A percentile compares a stretch with the other conserved stretches of the same genome.
These are phyloP conservation scores for Pristionchus fissidentatus DNA, from an alignment of 2,888 invertebrate genomes.

Conservation along the genomic window DNA sequence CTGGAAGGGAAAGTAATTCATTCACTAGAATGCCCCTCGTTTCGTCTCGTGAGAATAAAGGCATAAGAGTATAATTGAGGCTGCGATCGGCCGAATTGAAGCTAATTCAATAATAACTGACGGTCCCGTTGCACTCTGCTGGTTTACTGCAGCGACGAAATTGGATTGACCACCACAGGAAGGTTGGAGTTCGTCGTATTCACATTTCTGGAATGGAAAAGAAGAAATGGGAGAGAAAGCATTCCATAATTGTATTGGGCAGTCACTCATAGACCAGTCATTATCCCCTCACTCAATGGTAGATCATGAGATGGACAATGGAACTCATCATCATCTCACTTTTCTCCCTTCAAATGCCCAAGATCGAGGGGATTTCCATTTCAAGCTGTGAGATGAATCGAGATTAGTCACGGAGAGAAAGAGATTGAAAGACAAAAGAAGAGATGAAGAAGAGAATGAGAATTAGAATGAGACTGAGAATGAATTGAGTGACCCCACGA, in stretches of 20 bases:
- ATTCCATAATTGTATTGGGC: background rate
- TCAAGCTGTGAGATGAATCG: constrained; percentile 6
- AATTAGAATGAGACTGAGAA: background rate
- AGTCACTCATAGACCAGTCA: background rate
- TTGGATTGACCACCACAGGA: constrained; percentile 74
- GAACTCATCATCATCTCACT: constrained; percentile 1
- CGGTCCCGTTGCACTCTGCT: constrained; percentile 67
- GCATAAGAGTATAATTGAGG: no score
- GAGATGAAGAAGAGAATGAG: no score
- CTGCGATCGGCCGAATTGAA: no score
- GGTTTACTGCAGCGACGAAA: constrained; percentile 74
- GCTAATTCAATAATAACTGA: constrained; percentile 53
- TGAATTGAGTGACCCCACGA: background rate
- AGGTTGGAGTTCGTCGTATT: constrained; percentile 72
- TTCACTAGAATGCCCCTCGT: no score
- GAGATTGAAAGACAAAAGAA: background rate
- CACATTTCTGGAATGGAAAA: constrained; percentile 64
- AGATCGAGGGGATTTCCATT: background rate
- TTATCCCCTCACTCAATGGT: constrained; percentile 9
- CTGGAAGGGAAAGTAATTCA: constrained; percentile 55
- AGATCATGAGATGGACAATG: constrained; percentile 7
- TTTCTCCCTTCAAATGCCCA: background rate
- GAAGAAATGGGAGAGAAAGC: background rate
- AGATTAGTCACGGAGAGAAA: constrained; percentile 16
- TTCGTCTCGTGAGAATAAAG: no score